Conservation (phyloP, 2,797 vertebrate species). For the Odontamblyopus rebecca region DNA sequence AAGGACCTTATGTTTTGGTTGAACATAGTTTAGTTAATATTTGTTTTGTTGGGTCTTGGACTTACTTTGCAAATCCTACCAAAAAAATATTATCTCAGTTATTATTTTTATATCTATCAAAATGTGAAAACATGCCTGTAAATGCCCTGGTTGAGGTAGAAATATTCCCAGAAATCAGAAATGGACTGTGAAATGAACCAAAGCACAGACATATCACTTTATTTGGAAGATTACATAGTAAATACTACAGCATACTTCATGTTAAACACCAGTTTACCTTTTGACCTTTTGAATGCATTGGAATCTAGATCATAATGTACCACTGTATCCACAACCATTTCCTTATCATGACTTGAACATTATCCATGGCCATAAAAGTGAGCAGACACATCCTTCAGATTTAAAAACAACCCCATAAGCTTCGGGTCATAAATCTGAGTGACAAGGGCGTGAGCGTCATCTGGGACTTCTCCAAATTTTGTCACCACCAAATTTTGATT, state of each 20-base stretch:
- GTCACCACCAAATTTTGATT: constrained; percentile 30
- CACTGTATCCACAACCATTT: neutral
- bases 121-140: too few species aligned
- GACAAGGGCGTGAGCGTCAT: constrained; percentile 23
- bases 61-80: too few species aligned
- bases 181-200: too few species aligned
- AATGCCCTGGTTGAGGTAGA: too few species aligned
- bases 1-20: too few species aligned
- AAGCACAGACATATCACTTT: neutral
- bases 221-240: neutral
- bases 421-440: constrained; percentile 16
- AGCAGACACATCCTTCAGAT: constrained; percentile 7
- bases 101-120: too few species aligned
- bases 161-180: too few species aligned
- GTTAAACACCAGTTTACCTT: neutral
- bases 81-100: too few species aligned
- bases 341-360: constrained; percentile 5
- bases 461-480: constrained; percentile 17
- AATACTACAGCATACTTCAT: neutral
- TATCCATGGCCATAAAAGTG: neutral
- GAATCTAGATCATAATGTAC: neutral
- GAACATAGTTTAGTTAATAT: too few species aligned
- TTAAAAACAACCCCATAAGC: constrained; percentile 14
- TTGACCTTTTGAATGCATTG: constrained; percentile 8
- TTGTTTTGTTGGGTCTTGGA: too few species aligned